Conservation (phyloP, 2,113 vertebrate genomes). For the Dendropsophus ebraccatus region DNA sequence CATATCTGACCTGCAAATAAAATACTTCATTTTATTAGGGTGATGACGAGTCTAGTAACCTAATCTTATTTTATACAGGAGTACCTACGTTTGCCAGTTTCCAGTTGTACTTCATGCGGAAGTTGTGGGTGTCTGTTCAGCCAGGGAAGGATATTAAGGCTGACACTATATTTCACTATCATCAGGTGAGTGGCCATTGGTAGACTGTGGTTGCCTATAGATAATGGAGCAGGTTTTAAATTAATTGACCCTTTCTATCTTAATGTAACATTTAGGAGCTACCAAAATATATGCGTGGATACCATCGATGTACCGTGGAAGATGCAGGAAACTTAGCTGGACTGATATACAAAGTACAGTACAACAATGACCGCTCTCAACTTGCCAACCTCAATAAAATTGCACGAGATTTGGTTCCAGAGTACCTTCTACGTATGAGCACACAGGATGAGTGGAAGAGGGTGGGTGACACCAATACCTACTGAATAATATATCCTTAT, state of each 20-base stretch:
- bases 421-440: conserved; percentile 80
- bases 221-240: background rate
- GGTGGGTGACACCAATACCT: conserved; percentile 76
- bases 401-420: conserved; percentile 88
- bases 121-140: conserved; percentile 88
- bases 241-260: background rate
- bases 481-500: no score
- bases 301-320: conserved; percentile 84
- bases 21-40: background rate
- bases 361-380: conserved; percentile 76
- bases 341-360: conserved; percentile 84
- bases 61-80: conserved; percentile 24
- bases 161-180: conserved; percentile 91
- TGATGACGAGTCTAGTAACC: background rate
- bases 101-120: conserved; percentile 93
- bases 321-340: conserved; percentile 84
- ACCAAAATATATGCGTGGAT: conserved; percentile 93
- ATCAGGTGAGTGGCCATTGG: conserved; percentile 80
- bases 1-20: background rate
- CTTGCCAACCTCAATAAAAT: conserved; percentile 81
- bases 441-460: conserved; percentile 93
- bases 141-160: conserved; percentile 89
- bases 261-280: conserved; percentile 79
- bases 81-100: conserved; percentile 68
- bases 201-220: background rate